Evolutionary conservation across 2,888 invertebrate species (phyloP), one percentile per base, ranked within the genome.

Genomic region (Poecilobothrus nobilitatus): DNA sequence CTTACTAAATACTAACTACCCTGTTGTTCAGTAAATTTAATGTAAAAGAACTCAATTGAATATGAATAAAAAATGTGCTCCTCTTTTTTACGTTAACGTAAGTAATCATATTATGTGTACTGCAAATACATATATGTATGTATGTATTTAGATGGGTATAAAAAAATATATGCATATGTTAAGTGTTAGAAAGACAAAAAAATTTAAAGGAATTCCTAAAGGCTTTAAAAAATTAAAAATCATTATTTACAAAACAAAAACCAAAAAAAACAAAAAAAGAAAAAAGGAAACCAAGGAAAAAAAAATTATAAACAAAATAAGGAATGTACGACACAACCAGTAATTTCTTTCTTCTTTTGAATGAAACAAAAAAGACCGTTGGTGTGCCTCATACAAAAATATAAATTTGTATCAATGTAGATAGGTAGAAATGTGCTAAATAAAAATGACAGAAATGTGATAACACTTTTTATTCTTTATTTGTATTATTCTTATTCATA

Each of bases 361-460:
- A 53, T 53, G 12, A n/a, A 18, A 53, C 7, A 18, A 53, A 6
- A 1, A 53, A n/a, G 18, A 18, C 15, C 15, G 53, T 12, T 53
- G 53, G 53, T 53, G 18, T 18, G 53, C 18, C 53, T 53, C 53
- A n/a, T 53, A n/a, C 15, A 44, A 9, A 44, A 10, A 44, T 15
- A 44, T 44, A 10, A 3, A 44, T 44, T 6, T 53, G 53, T 53
- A 53, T n/a, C 27, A 27, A 53, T 53, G 15, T 53, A 4, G 18
- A 53, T 18, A 53, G 6, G 18, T 18, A 53, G 12, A 53, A 53
- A 53, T 53, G 53, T 53, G 18, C 15, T 12, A 18, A n/a, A n/a
- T n/a, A n/a, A n/a, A n/a, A 53, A 53, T 53, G 53, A 53, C 53
- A 53, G 53, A 53, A 53, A 53, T 53, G 53, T 53, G n/a, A 53